phyloP scores from a whole-genome alignment of 2,888 invertebrate species.

The Tenthredo distinguenda region DNA sequence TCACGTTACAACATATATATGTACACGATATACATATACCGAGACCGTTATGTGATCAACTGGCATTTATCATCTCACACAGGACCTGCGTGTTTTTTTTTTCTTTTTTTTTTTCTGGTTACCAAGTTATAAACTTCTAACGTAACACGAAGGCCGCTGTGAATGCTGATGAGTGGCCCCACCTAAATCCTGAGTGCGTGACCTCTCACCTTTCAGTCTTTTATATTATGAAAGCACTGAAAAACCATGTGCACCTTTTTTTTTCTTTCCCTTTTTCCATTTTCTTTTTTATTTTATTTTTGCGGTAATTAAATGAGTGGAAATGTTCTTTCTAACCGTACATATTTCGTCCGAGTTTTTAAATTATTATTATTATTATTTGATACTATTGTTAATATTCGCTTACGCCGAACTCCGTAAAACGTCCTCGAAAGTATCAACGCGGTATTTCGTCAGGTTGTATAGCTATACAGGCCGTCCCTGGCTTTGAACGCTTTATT shows the following conservation, averaged over 20 bases:
- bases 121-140: slow-evolving; percentile 18
- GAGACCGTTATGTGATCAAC: not conserved
- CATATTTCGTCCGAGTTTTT: no score
- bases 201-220: slow-evolving; percentile 14
- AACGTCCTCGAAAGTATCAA: slow-evolving; percentile 12
- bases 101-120: not conserved
- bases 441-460: not conserved
- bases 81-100: slow-evolving; percentile 1
- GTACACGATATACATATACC: not conserved
- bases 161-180: slow-evolving; percentile 32
- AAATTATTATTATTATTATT: no score
- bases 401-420: not conserved
- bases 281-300: not conserved
- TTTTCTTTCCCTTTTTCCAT: not conserved
- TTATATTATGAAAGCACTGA: not conserved
- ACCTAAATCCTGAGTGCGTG: slow-evolving; percentile 11
- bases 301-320: no score
- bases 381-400: not conserved
- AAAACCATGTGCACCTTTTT: not conserved
- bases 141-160: slow-evolving; percentile 6
- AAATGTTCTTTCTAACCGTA: no score
- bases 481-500: slow-evolving; percentile 27
- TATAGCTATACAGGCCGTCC: not conserved
- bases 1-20: not conserved
- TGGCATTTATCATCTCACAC: not conserved